These are phyloP conservation scores for Drepana falcataria DNA, from an alignment of 2,888 invertebrate species.

Conservation along the genomic window DNA sequence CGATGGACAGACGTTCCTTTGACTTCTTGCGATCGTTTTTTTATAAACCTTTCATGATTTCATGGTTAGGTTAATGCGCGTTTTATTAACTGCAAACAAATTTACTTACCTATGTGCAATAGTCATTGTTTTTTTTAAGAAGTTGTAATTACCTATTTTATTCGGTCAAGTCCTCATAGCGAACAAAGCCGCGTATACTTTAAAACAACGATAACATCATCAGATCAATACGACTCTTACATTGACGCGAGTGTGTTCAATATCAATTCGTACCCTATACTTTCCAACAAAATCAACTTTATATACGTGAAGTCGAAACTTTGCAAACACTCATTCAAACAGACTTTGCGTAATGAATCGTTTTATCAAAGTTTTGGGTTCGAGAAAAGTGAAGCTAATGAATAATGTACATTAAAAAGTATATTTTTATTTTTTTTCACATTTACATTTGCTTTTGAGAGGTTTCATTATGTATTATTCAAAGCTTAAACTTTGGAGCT, in stretches of 20 bases:
- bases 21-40: too few relatives aligned
- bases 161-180: too few relatives aligned
- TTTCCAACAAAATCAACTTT: constrained; percentile 6
- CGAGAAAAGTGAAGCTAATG: constrained; percentile 3
- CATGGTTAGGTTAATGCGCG: too few relatives aligned
- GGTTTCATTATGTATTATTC: not conserved
- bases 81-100: too few relatives aligned
- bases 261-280: constrained; percentile 9
- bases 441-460: not conserved
- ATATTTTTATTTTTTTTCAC: not conserved
- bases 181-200: too few relatives aligned
- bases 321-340: constrained; percentile 1
- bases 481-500: not conserved
- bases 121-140: too few relatives aligned
- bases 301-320: constrained; percentile 5
- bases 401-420: not conserved
- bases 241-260: not conserved
- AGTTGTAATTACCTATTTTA: too few relatives aligned
- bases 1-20: too few relatives aligned
- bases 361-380: constrained; percentile 5
- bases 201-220: too few relatives aligned
- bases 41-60: too few relatives aligned
- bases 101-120: too few relatives aligned
- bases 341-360: constrained; percentile 7
- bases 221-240: not conserved